phyloP scores from a whole-genome alignment of 1,140 invertebrate species.

The Pentalonia nigronervosa region DNA sequence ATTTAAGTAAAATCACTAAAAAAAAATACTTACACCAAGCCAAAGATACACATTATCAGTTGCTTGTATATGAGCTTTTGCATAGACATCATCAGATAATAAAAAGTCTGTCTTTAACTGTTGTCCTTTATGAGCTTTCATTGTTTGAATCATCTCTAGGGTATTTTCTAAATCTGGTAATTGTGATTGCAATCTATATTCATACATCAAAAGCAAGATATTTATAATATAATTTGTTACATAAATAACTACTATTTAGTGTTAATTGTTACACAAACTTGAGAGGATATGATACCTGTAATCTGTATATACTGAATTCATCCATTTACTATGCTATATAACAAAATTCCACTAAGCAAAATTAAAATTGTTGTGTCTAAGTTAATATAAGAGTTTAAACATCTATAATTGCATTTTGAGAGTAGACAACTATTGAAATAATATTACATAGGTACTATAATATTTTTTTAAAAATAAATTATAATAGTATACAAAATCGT shows the following conservation, averaged over 20 bases:
- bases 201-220: constrained; percentile 60
- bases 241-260: no score
- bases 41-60: constrained; percentile 96
- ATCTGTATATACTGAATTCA: no score
- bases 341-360: not conserved
- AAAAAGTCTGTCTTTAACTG: constrained; percentile 90
- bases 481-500: no score
- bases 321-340: no score
- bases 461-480: not conserved
- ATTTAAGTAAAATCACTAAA: not conserved
- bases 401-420: not conserved
- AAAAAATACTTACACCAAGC: constrained; percentile 77
- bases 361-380: not conserved
- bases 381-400: not conserved
- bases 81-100: constrained; percentile 94
- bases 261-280: not conserved
- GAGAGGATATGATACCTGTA: not conserved
- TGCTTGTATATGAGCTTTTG: constrained; percentile 85
- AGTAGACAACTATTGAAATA: not conserved
- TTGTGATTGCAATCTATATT: constrained; percentile 77
- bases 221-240: constrained; percentile 32
- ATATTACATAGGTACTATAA: not conserved
- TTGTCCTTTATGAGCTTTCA: constrained; percentile 80
- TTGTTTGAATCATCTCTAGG: constrained; percentile 89
- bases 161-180: constrained; percentile 93